phyloP scores from a whole-genome alignment of 2,113 vertebrate species.

The Prinia subflava region DNA sequence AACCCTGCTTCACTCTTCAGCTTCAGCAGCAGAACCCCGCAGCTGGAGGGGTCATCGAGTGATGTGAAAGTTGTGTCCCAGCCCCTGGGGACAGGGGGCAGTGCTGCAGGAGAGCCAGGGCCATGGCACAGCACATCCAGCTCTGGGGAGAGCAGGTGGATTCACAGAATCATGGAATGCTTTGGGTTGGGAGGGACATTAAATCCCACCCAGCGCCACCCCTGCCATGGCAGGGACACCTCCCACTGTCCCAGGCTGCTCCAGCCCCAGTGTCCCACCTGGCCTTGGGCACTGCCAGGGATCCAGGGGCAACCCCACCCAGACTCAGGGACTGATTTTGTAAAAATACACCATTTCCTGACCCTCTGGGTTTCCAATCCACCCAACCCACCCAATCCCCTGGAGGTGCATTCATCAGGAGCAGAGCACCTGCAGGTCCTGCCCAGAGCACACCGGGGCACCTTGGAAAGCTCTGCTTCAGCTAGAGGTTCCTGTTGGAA shows the following conservation, averaged over 20 bases:
- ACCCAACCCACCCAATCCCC: rapidly evolving
- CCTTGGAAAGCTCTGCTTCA: not conserved
- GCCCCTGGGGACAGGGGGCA: not conserved
- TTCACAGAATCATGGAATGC: not conserved
- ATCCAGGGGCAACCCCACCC: not conserved
- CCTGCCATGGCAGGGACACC: too few relatives aligned
- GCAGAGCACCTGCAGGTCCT: not conserved
- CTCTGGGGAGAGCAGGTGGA: not conserved
- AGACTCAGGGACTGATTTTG: rapidly evolving
- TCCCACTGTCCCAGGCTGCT: too few relatives aligned
- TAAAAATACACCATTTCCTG: not conserved
- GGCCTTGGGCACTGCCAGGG: not conserved
- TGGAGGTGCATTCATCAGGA: rapidly evolving
- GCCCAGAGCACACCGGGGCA: rapidly evolving
- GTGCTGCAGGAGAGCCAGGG: rapidly evolving
- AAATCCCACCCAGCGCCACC: too few relatives aligned
- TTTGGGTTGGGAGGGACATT: too few relatives aligned
- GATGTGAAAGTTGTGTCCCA: rapidly evolving
- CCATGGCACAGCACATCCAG: not conserved
- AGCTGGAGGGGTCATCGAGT: not conserved
- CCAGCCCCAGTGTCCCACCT: not conserved
- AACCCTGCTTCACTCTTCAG: not conserved
- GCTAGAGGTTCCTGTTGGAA: not conserved
- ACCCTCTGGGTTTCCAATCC: not conserved
- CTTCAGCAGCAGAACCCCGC: not conserved